phyloP scores from a whole-genome alignment of 2,888 invertebrate genomes.

The Unio delphinus region DNA sequence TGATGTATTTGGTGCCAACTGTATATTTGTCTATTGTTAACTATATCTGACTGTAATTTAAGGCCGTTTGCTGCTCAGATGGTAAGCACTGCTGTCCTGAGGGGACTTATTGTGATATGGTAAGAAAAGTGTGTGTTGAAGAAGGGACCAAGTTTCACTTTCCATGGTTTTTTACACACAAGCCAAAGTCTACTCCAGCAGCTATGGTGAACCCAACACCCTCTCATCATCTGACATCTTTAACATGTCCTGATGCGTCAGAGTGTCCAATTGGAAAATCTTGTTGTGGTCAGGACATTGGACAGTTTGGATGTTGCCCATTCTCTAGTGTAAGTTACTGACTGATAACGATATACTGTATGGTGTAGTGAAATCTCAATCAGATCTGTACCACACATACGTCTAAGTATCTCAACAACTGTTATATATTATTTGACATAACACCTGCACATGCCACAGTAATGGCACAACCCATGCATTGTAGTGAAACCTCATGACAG shows the following conservation, averaged over 20 bases:
- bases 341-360: no score
- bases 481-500: no score
- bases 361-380: no score
- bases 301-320: slow-evolving; percentile 66
- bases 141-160: slow-evolving; percentile 10
- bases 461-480: no score
- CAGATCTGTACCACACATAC: no score
- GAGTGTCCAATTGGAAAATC: slow-evolving; percentile 54
- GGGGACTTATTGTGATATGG: slow-evolving; percentile 44
- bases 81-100: slow-evolving; percentile 62
- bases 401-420: no score
- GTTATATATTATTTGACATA: no score
- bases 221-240: slow-evolving; percentile 11
- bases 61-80: slow-evolving; percentile 63
- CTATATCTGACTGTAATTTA: slow-evolving; percentile 1
- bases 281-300: slow-evolving; percentile 51
- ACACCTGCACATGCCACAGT: no score
- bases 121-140: slow-evolving; percentile 10
- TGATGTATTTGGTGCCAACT: no score
- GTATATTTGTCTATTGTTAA: no score
- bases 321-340: slow-evolving; percentile 43
- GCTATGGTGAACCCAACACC: slow-evolving; percentile 24
- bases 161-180: slow-evolving; percentile 11
- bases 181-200: slow-evolving; percentile 14
- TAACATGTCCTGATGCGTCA: slow-evolving; percentile 36